Percentiles rank a stretch among this genome's conserved stretches.
These are phyloP conservation scores for Tromatobia lineatoria DNA, from an alignment of 2,888 invertebrate genomes.

Conservation along the genomic window DNA sequence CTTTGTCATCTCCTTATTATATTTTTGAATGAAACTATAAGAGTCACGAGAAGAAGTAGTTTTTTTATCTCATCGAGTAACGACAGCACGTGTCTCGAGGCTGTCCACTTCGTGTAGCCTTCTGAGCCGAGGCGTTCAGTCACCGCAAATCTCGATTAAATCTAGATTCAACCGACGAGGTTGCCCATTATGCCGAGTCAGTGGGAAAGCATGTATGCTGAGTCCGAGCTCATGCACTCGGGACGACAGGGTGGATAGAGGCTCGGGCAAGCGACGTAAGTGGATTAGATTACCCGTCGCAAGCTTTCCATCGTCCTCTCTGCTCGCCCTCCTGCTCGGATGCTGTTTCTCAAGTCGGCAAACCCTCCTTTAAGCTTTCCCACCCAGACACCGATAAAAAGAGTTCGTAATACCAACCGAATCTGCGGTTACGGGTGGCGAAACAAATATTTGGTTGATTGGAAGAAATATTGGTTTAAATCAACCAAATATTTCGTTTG, in stretches of 20 bases:
- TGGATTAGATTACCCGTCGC: slow-evolving; percentile 60
- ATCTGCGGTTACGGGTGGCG: no score
- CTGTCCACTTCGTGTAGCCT: slow-evolving; percentile 25
- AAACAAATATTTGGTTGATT: no score
- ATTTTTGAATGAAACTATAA: neutral
- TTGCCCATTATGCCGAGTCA: slow-evolving; percentile 59
- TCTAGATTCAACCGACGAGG: slow-evolving; percentile 53
- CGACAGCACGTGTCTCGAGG: slow-evolving; percentile 14
- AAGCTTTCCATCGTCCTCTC: slow-evolving; percentile 37
- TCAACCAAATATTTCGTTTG: no score
- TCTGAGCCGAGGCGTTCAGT: slow-evolving; percentile 30
- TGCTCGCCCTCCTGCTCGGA: slow-evolving; percentile 32
- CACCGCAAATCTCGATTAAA: slow-evolving; percentile 57
- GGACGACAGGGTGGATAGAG: slow-evolving; percentile 19
- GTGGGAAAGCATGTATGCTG: slow-evolving; percentile 34
- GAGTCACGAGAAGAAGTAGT: neutral
- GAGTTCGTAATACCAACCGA: no score
- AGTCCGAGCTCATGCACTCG: slow-evolving; percentile 30
- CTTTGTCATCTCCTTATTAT: neutral
- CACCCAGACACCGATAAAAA: no score
- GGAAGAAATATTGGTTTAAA: no score
- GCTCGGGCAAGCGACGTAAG: slow-evolving; percentile 47
- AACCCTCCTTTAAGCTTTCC: slow-evolving; percentile 9
- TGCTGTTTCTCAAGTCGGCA: slow-evolving; percentile 18
- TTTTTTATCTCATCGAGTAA: slow-evolving; percentile 20